Evolutionary conservation across 2,797 vertebrate genomes (phyloP).

Genomic region (Molossus alvarezi): DNA sequence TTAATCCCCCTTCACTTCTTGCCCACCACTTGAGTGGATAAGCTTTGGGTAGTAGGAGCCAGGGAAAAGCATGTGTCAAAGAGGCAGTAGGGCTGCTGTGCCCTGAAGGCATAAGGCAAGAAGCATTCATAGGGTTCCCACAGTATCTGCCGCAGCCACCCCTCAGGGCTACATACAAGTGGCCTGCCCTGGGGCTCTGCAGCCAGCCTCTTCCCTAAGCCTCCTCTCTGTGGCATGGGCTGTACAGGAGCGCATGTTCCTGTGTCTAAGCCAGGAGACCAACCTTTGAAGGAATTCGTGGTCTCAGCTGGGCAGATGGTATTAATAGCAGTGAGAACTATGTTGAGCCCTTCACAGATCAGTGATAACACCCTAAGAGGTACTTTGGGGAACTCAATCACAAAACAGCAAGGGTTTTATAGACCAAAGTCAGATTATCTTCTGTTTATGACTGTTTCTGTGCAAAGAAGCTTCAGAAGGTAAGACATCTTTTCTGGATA

Average conservation of each 20-base stretch:
- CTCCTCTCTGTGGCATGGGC: neutral
- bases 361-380: neutral
- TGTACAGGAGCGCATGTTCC: neutral
- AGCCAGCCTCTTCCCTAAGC: neutral
- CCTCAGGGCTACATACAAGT: neutral
- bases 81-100: neutral
- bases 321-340: neutral
- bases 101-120: neutral
- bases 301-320: neutral
- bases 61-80: neutral
- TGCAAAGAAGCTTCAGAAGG: neutral
- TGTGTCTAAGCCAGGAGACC: neutral
- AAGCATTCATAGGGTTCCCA: no score
- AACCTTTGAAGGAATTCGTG: neutral
- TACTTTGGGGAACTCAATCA: constrained; percentile 30
- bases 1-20: neutral
- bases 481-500: neutral
- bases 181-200: neutral
- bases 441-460: neutral
- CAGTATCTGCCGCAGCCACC: neutral
- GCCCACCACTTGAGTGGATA: neutral
- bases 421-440: constrained; percentile 26
- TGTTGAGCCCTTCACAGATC: neutral
- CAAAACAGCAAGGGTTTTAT: neutral
- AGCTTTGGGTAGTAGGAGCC: neutral